Percentiles rank a stretch among this genome's conserved stretches.
Evolutionary conservation across 2,797 vertebrate genomes (phyloP).

Genomic region (Halcyon smyrnensis): DNA sequence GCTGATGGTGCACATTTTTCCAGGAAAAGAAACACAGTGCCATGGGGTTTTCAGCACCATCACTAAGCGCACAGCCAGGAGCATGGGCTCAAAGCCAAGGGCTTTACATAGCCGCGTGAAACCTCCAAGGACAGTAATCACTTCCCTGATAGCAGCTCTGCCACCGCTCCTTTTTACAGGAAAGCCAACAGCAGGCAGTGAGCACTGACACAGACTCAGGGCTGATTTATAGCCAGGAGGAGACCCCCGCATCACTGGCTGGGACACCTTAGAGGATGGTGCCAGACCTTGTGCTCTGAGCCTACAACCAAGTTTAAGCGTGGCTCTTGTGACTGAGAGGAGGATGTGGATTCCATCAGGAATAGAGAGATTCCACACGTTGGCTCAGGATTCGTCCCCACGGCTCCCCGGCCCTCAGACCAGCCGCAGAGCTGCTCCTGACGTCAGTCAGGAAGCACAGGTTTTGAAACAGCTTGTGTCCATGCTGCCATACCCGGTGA

Average conservation of each 20-base stretch:
- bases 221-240: neutral
- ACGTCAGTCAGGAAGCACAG: slow-evolving; percentile 45
- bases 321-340: neutral
- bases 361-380: rapidly evolving
- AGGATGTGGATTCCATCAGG: neutral
- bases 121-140: slow-evolving; percentile 1
- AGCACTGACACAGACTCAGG: neutral
- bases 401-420: rapidly evolving
- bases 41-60: neutral
- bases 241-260: neutral
- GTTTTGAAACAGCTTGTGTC: slow-evolving; percentile 44
- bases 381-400: neutral
- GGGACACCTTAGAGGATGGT: rapidly evolving
- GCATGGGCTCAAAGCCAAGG: neutral
- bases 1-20: neutral
- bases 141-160: neutral
- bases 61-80: neutral
- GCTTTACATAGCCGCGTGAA: neutral
- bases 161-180: neutral
- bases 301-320: neutral
- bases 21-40: neutral
- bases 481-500: neutral
- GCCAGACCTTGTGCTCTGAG: neutral
- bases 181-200: neutral
- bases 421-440: neutral